A percentile compares a stretch with the other conserved stretches of the same genome.
Evolutionary conservation across 2,888 invertebrate genomes (phyloP).

Genomic region (Diogma glabrata): DNA sequence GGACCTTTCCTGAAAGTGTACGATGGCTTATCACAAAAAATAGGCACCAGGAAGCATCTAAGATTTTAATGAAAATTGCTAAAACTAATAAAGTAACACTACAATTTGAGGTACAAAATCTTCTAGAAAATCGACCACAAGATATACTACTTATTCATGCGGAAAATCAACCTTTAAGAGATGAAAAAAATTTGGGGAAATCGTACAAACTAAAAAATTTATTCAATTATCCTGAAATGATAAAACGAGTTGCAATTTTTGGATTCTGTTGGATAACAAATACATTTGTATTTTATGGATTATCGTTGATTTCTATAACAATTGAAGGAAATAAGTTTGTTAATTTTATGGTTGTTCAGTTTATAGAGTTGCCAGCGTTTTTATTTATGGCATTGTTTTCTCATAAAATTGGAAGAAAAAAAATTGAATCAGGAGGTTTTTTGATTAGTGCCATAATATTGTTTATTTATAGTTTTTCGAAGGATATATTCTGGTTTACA

Average conservation of each 20-base stretch:
- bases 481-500: constrained; percentile 17
- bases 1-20: constrained; percentile 54
- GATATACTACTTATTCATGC: neutral
- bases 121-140: neutral
- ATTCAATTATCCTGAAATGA: no score
- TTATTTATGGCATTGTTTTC: constrained; percentile 49
- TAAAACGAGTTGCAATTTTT: constrained; percentile 42
- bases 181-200: no score
- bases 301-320: constrained; percentile 64
- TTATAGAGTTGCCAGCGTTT: constrained; percentile 63
- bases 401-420: constrained; percentile 50
- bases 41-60: constrained; percentile 42
- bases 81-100: constrained; percentile 41
- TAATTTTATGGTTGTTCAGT: constrained; percentile 49
- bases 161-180: no score
- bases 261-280: constrained; percentile 73
- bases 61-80: constrained; percentile 45
- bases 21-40: constrained; percentile 45
- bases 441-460: constrained; percentile 39
- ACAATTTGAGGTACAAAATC: neutral
- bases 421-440: constrained; percentile 44
- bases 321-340: constrained; percentile 61
- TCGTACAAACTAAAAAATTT: no score
- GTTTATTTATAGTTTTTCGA: constrained; percentile 28
- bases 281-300: constrained; percentile 68